Percentiles rank a stretch among this genome's conserved stretches.
Evolutionary conservation across 1,140 invertebrate genomes (phyloP).

Genomic region (Heliconius melpomene): DNA sequence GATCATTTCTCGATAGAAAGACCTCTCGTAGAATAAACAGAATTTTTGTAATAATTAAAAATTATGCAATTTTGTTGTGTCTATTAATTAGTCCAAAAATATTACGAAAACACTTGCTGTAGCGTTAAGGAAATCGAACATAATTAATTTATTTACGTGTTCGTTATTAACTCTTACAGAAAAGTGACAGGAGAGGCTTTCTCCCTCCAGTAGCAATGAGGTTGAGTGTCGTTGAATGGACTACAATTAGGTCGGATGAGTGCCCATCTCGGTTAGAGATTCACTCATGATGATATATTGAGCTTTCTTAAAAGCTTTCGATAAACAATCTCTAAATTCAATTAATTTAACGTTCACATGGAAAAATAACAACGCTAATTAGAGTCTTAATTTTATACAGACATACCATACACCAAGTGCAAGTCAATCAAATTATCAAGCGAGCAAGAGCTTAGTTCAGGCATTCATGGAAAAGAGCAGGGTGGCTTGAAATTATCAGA

Average conservation of each 20-base stretch:
- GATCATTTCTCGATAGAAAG: not conserved
- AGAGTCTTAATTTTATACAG: not conserved
- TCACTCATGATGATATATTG: constrained; percentile 8
- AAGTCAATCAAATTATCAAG: not conserved
- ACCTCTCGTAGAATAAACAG: not conserved
- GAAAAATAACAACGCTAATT: not conserved
- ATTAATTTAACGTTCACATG: not conserved
- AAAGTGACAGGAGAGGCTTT: constrained; percentile 23
- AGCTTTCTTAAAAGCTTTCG: not conserved
- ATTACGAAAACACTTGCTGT: too few species aligned
- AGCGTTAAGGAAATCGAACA: not conserved
- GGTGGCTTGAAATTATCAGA: not conserved
- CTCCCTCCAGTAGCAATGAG: constrained; percentile 47
- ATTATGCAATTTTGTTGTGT: too few species aligned
- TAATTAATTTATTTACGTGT: constrained; percentile 33
- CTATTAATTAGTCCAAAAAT: too few species aligned
- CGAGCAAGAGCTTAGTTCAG: not conserved
- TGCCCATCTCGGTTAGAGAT: constrained; percentile 45
- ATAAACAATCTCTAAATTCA: not conserved
- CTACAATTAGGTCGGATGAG: constrained; percentile 61
- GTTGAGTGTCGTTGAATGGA: constrained; percentile 63
- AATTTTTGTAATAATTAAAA: not conserved
- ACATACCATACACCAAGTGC: not conserved
- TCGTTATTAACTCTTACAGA: constrained; percentile 40
- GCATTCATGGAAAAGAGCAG: not conserved